These are phyloP conservation scores for Volucella bombylans DNA, from an alignment of 2,888 invertebrate genomes.

Conservation along the genomic window DNA sequence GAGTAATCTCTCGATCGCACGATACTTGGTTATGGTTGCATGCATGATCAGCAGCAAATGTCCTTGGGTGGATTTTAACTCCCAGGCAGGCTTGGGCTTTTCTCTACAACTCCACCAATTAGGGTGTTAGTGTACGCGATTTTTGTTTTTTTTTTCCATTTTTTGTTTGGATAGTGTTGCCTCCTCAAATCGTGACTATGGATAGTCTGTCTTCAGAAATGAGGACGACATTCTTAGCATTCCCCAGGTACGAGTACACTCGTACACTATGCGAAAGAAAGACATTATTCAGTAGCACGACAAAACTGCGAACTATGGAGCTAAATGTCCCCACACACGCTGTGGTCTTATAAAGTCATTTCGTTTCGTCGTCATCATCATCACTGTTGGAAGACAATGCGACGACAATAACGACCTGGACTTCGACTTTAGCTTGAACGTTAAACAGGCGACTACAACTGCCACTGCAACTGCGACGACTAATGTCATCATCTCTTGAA, in stretches of 20 bases:
- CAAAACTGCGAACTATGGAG: not conserved
- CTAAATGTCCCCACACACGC: slow-evolving; percentile 33
- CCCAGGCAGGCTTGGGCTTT: slow-evolving; percentile 15
- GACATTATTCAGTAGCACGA: slow-evolving; percentile 55
- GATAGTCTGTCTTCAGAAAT: slow-evolving; percentile 24
- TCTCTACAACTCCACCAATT: slow-evolving; percentile 38
- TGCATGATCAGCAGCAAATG: slow-evolving; percentile 55
- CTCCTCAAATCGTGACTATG: slow-evolving; percentile 50
- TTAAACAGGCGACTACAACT: slow-evolving; percentile 16
- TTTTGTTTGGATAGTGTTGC: slow-evolving; percentile 20
- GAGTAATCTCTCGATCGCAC: slow-evolving; percentile 46
- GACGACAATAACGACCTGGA: slow-evolving; percentile 36
- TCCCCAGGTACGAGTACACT: slow-evolving; percentile 26
- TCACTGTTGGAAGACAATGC: slow-evolving; percentile 35
- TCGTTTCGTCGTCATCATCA: not conserved
- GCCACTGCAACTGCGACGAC: slow-evolving; percentile 45
- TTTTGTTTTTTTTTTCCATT: slow-evolving; percentile 31
- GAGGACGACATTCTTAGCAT: slow-evolving; percentile 65
- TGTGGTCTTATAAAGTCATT: slow-evolving; percentile 67
- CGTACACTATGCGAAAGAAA: slow-evolving; percentile 6
- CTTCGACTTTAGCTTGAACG: slow-evolving; percentile 3
- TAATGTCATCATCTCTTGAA: slow-evolving; percentile 72
- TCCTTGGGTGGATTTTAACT: slow-evolving; percentile 66
- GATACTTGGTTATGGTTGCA: slow-evolving; percentile 15
- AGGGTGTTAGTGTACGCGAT: slow-evolving; percentile 28